These are phyloP conservation scores for Timema cristinae DNA, from an alignment of 2,888 invertebrate genomes.

Conservation along the genomic window DNA sequence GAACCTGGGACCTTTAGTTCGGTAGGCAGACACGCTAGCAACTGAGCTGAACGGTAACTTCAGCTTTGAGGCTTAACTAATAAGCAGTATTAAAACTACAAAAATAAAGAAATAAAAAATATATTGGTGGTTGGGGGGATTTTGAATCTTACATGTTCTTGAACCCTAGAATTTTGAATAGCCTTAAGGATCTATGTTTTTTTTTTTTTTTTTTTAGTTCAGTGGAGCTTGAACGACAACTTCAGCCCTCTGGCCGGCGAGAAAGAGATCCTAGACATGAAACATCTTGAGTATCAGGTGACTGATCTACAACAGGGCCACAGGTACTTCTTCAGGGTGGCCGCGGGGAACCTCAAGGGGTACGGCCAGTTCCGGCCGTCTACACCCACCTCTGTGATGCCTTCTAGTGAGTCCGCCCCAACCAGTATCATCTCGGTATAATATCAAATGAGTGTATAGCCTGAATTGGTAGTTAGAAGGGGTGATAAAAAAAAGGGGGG, in stretches of 20 bases:
- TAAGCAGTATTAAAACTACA: neutral
- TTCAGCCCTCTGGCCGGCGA: conserved; percentile 79
- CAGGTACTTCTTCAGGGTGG: conserved; percentile 83
- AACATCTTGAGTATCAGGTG: conserved; percentile 57
- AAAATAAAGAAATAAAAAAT: neutral
- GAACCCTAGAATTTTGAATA: neutral
- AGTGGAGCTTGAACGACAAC: conserved; percentile 87
- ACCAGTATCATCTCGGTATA: too few species aligned
- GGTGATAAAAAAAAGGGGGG: too few species aligned
- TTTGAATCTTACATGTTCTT: neutral
- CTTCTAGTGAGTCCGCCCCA: conserved; percentile 69
- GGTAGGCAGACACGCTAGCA: too few species aligned
- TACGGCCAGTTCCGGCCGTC: conserved; percentile 75
- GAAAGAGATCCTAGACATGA: conserved; percentile 67
- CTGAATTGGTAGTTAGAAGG: too few species aligned
- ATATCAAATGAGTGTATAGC: too few species aligned
- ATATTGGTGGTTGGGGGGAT: neutral
- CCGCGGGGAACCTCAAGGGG: conserved; percentile 91
- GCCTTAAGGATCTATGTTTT: neutral
- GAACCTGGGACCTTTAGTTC: too few species aligned
- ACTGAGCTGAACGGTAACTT: too few species aligned
- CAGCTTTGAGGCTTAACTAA: too few species aligned
- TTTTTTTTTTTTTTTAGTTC: conserved; percentile 57
- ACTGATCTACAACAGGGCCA: conserved; percentile 80
- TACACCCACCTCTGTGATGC: conserved; percentile 78